Evolutionary conservation across 1,140 invertebrate species (phyloP).

Genomic region (Drosophila dunni): DNA sequence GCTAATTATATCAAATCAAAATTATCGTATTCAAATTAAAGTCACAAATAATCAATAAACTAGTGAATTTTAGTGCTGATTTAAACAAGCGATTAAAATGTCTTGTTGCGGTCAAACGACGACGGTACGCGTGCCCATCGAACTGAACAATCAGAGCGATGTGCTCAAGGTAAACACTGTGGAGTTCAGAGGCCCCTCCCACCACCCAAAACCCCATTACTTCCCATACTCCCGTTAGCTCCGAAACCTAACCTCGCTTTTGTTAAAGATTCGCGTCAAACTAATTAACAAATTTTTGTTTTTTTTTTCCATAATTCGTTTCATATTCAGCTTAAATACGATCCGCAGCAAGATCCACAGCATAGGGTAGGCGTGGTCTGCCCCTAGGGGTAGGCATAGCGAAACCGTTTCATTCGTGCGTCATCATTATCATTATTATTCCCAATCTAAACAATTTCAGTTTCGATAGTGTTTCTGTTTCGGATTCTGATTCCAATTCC

Average conservation of each 20-base stretch:
- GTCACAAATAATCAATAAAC: conserved; percentile 34
- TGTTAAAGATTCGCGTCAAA: conserved; percentile 39
- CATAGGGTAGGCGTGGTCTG: conserved; percentile 72
- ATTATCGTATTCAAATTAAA: conserved; percentile 26
- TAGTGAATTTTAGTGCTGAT: conserved; percentile 34
- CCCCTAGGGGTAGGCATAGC: conserved; percentile 56
- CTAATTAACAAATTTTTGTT: conserved; percentile 63
- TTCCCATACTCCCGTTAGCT: no score
- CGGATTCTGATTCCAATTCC: no score
- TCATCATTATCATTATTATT: conserved; percentile 51
- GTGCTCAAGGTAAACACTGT: conserved; percentile 89
- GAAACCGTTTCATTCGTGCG: conserved; percentile 41
- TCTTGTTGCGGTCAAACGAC: conserved; percentile 88
- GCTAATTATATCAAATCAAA: not conserved
- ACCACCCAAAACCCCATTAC: not conserved
- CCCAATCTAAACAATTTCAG: conserved; percentile 58
- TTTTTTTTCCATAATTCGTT: conserved; percentile 30
- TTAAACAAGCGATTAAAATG: conserved; percentile 82
- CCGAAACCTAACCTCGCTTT: conserved; percentile 42
- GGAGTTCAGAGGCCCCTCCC: not conserved
- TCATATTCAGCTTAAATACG: conserved; percentile 72
- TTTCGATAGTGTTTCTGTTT: conserved; percentile 32
- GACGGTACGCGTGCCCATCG: conserved; percentile 90
- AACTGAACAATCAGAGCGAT: conserved; percentile 91
- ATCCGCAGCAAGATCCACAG: conserved; percentile 76